Evolutionary conservation across 37 sponge, comb jelly and placozoan genomes (phyloP), one percentile per base, ranked within the genome.

Genomic region (Spongia lamella): DNA sequence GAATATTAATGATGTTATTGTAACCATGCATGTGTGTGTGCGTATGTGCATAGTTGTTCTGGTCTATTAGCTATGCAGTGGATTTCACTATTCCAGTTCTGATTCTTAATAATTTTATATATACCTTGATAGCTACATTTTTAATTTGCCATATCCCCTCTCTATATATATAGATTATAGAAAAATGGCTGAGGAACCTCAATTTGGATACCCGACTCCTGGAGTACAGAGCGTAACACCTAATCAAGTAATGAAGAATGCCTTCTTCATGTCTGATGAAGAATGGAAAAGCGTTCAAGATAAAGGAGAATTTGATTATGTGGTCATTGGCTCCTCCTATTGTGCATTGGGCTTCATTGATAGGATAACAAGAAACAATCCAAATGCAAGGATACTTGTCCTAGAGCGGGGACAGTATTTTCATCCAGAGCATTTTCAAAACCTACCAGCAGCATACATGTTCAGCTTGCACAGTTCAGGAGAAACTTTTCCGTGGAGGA

Each of bases 351-450:
- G 47, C 43, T 83, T 83, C 61, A 52, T 76, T 0, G 1, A 56
- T 1, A 38, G 25, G 38, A 7, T 61, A 39, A 21, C 14, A 30
- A 17, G 24, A 20, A 76, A 83, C 5, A 67, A 76, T 35, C 77
- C 84, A 13, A 57, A 83, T 22, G 71, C 84, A 26, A 83, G 68
- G 33, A 76, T 83, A 15, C 69, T 83, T 32, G 57, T 83, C 2
- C 2, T 83, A 21, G 84, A 83, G 11, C 68, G 53, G 16, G 84
- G 84, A 11, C 9, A 35, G 0, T 68, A 39, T 21, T 68, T 61
- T 47, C 62, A 43, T n/a, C 70, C 62, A 1, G 62, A 76, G 32
- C 84, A 83, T 54, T 77, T 77, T 40, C 84, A 83, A 37, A 83
- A 56, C 30, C 68, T 83, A 22, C 71, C 84, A 14, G 63, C 59